These are phyloP conservation scores for Ascaphus truei DNA, from an alignment of 2,113 vertebrate genomes.

Conservation along the genomic window DNA sequence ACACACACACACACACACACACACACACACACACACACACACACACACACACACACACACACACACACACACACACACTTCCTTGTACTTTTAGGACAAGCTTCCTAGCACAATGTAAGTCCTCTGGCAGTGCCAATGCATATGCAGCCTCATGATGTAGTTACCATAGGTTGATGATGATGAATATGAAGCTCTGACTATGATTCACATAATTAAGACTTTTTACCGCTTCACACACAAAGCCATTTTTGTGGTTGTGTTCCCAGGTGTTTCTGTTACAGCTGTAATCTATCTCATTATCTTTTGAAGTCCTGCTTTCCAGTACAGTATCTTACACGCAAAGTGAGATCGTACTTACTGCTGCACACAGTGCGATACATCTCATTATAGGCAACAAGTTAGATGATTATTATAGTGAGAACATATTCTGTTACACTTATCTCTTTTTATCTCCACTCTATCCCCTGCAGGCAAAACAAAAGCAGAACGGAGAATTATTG, in stretches of 20 bases:
- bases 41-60: too few relatives aligned
- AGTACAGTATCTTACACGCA: background rate
- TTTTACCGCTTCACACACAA: background rate
- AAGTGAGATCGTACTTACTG: background rate
- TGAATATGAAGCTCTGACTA: background rate
- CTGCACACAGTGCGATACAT: background rate
- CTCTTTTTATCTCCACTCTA: background rate
- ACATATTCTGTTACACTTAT: background rate
- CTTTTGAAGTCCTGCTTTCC: background rate
- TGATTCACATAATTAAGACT: background rate
- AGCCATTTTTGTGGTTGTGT: background rate
- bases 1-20: too few relatives aligned
- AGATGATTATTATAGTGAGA: background rate
- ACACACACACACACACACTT: too few relatives aligned
- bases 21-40: too few relatives aligned
- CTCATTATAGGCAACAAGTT: slow-evolving; percentile 3
- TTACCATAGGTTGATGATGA: background rate
- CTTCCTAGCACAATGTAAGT: too few relatives aligned
- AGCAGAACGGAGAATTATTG: background rate
- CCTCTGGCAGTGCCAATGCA: too few relatives aligned
- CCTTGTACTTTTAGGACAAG: too few relatives aligned
- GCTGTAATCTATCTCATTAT: slow-evolving; percentile 3
- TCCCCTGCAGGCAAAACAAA: background rate
- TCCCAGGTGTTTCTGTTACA: background rate
- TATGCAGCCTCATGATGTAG: too few relatives aligned